phyloP scores from a whole-genome alignment of 1,140 invertebrate species.

The Colletes latitarsis region DNA sequence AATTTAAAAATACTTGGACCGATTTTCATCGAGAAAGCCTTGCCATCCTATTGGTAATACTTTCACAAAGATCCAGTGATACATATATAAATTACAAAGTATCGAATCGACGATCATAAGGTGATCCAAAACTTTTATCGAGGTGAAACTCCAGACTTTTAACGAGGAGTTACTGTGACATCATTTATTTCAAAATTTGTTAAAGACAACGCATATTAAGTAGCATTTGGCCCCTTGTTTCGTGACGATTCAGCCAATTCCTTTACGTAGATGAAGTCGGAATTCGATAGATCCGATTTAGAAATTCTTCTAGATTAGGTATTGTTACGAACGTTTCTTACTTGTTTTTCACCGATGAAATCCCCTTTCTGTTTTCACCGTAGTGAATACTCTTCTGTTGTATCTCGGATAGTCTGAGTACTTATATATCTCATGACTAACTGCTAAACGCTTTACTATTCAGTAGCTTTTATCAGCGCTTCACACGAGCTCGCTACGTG shows the following conservation, averaged over 20 bases:
- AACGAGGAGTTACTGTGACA: background rate
- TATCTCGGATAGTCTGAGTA: constrained; percentile 58
- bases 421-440: constrained; percentile 64
- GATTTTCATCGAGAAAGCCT: no score
- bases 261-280: constrained; percentile 7
- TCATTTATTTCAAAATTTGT: constrained; percentile 8
- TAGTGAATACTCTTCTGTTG: constrained; percentile 58
- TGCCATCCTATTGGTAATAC: no score
- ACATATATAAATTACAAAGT: no score
- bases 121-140: background rate
- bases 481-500: constrained; percentile 78
- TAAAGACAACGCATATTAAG: background rate
- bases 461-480: constrained; percentile 78
- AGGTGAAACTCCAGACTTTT: no score
- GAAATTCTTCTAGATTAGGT: constrained; percentile 1
- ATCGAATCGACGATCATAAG: no score
- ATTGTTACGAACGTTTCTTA: constrained; percentile 32
- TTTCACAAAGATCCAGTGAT: no score
- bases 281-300: background rate
- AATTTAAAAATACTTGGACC: no score
- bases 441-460: constrained; percentile 76
- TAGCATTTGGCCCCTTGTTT: constrained; percentile 21
- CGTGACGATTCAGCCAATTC: background rate
- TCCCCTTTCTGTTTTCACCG: constrained; percentile 60
- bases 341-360: constrained; percentile 41